A percentile compares a stretch with the other conserved stretches of the same genome.
Conservation (phyloP, 2,113 vertebrate genomes). For the Spea bombifrons region DNA sequence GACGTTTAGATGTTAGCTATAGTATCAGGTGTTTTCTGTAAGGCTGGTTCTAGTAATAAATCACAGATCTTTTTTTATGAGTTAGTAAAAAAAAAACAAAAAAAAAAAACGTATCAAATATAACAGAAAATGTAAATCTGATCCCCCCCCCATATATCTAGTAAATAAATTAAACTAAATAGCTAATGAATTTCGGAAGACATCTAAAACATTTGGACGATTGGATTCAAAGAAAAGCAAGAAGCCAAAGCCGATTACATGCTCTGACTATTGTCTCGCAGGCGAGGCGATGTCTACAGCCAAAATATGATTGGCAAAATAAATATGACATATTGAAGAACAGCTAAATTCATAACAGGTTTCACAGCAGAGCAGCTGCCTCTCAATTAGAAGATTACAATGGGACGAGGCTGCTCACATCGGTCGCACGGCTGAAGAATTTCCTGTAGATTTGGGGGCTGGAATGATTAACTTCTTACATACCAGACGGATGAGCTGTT, state of each 20-base stretch:
- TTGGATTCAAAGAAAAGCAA: constrained; percentile 30
- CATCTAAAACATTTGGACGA: constrained; percentile 6
- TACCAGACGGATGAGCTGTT: no score
- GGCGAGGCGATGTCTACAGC: constrained; percentile 55
- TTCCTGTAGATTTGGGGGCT: background rate
- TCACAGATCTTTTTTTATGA: no score
- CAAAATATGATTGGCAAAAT: constrained; percentile 63
- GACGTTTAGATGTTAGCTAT: no score
- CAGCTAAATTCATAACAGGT: constrained; percentile 58
- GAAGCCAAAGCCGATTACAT: constrained; percentile 57
- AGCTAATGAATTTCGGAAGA: constrained; percentile 30
- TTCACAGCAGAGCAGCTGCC: constrained; percentile 61
- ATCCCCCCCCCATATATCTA: background rate
- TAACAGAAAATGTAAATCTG: background rate
- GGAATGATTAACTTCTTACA: no score
- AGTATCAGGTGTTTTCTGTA: no score
- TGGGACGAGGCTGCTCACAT: constrained; percentile 55
- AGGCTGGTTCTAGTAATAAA: no score
- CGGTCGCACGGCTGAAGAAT: constrained; percentile 22
- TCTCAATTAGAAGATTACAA: constrained; percentile 56
- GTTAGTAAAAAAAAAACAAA: no score
- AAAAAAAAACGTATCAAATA: no score
- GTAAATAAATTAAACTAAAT: background rate
- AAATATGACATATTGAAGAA: constrained; percentile 59
- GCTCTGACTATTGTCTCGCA: constrained; percentile 51